Percentiles rank a stretch among this genome's conserved stretches.
Evolutionary conservation across 2,888 invertebrate species (phyloP).

Genomic region (Philopedon plagiatum): DNA sequence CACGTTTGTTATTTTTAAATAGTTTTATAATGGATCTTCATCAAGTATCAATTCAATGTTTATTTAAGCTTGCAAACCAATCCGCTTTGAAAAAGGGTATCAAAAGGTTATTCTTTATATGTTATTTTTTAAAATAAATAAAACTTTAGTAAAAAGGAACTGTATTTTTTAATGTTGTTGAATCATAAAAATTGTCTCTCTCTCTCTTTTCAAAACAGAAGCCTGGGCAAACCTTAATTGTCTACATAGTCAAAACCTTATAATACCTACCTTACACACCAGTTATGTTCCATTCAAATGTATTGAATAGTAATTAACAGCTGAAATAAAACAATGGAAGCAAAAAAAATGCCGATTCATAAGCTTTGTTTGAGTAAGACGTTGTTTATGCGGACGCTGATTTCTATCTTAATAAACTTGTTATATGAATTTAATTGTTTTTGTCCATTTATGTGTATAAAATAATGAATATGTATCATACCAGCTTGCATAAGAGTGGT

Average conservation of each 20-base stretch:
- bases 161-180: no score
- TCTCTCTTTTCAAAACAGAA: neutral
- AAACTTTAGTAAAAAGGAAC: no score
- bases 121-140: no score
- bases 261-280: neutral
- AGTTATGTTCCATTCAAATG: constrained; percentile 6
- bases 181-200: no score
- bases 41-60: no score
- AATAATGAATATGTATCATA: neutral
- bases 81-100: no score
- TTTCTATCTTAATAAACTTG: constrained; percentile 23
- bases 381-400: constrained; percentile 18
- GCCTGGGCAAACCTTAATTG: neutral
- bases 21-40: no score
- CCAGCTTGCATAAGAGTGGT: constrained; percentile 4
- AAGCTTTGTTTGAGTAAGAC: constrained; percentile 19
- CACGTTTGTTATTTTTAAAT: no score
- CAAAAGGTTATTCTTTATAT: no score
- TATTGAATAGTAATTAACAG: constrained; percentile 27
- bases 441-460: constrained; percentile 21
- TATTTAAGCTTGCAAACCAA: no score
- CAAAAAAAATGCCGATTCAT: constrained; percentile 22
- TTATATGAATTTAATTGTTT: constrained; percentile 17
- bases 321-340: constrained; percentile 17
- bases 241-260: constrained; percentile 5